A percentile compares a stretch with the other conserved stretches of the same genome.
Conservation (phyloP, 1,140 invertebrate species). For the Neelides sp. region DNA sequence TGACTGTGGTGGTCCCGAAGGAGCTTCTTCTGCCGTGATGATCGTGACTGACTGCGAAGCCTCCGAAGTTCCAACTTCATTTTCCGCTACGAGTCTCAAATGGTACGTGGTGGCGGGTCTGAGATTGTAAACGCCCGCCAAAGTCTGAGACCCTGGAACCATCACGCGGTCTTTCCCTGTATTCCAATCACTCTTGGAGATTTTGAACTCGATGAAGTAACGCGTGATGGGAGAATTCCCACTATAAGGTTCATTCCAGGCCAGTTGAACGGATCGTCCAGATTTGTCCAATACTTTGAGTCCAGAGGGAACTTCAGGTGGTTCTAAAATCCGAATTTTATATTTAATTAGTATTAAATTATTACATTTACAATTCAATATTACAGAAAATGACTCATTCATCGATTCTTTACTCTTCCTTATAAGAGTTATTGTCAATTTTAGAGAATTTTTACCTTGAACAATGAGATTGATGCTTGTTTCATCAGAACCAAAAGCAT, state of each 20-base stretch:
- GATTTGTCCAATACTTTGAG: slow-evolving; percentile 83
- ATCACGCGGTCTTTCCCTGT: slow-evolving; percentile 69
- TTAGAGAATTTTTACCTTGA: slow-evolving; percentile 50
- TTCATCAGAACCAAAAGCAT: slow-evolving; percentile 87
- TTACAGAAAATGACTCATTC: slow-evolving; percentile 6
- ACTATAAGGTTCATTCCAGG: slow-evolving; percentile 85
- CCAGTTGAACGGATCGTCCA: slow-evolving; percentile 73
- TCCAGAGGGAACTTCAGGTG: slow-evolving; percentile 79
- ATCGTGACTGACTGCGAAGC: slow-evolving; percentile 84
- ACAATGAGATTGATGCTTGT: slow-evolving; percentile 91
- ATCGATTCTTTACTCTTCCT: slow-evolving; percentile 7
- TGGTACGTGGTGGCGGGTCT: slow-evolving; percentile 85
- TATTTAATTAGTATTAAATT: slow-evolving; percentile 3
- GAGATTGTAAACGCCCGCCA: slow-evolving; percentile 75
- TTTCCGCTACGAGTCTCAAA: slow-evolving; percentile 82
- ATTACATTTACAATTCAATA: neutral
- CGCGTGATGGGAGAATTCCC: slow-evolving; percentile 86
- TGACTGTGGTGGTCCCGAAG: slow-evolving; percentile 24
- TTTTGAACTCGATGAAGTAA: slow-evolving; percentile 87
- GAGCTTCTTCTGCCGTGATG: slow-evolving; percentile 82
- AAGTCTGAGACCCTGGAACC: slow-evolving; percentile 69
- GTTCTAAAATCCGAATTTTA: slow-evolving; percentile 56
- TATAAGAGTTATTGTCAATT: neutral
- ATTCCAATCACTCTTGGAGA: slow-evolving; percentile 64
- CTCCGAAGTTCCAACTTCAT: slow-evolving; percentile 80